phyloP scores from a whole-genome alignment of 2,888 invertebrate genomes.

The Tetheella fluctuosa region DNA sequence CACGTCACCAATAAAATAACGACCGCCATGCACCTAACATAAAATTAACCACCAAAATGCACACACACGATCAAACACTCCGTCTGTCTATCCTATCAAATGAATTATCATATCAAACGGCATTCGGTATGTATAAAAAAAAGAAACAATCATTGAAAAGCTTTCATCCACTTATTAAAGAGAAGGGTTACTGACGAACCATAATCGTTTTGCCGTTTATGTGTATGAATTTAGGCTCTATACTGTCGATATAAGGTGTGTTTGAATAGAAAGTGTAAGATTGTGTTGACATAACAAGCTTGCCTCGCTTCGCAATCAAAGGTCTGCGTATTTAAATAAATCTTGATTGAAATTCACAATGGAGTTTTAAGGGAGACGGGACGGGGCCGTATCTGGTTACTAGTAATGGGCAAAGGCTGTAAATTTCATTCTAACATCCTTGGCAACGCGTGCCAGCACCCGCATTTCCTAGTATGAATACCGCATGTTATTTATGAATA shows the following conservation, averaged over 20 bases:
- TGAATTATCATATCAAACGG: conserved; percentile 81
- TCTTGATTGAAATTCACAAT: conserved; percentile 74
- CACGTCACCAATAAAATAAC: conserved; percentile 14
- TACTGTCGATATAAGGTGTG: conserved; percentile 27
- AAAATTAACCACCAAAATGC: conserved; percentile 67
- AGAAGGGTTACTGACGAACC: conserved; percentile 65
- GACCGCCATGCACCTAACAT: conserved; percentile 31
- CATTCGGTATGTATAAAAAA: conserved; percentile 50
- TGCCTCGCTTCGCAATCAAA: conserved; percentile 73
- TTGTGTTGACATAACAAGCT: conserved; percentile 62
- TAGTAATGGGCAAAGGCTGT: conserved; percentile 27
- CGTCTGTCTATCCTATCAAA: conserved; percentile 65
- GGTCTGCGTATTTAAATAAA: conserved; percentile 77
- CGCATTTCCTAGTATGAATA: conserved; percentile 25
- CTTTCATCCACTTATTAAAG: conserved; percentile 79
- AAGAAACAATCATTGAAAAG: conserved; percentile 72
- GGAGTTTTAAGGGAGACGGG: conserved; percentile 51
- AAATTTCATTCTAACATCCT: conserved; percentile 21
- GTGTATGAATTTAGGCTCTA: conserved; percentile 46
- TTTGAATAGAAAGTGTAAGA: conserved; percentile 28
- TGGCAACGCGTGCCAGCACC: not conserved
- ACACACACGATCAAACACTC: conserved; percentile 61
- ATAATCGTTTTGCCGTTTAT: conserved; percentile 23
- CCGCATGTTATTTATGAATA: not conserved
- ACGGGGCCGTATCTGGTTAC: conserved; percentile 15